Conservation (phyloP, 2,113 vertebrate species). For the Muntiacus muntjak region DNA sequence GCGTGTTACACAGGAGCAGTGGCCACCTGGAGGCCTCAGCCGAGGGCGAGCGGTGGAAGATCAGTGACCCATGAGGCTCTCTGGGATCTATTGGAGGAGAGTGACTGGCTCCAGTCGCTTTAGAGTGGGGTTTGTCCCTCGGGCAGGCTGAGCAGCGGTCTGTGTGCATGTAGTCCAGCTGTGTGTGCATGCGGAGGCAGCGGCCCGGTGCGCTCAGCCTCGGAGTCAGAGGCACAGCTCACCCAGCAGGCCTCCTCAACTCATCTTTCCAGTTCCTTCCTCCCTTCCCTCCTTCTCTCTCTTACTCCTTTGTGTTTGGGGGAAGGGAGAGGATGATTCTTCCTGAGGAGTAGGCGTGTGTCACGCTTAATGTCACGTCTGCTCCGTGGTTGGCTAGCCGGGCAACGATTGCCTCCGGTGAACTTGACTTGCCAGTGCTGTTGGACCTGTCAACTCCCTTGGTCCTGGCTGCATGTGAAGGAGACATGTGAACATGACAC, state of each 20-base stretch:
- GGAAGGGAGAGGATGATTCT: background rate
- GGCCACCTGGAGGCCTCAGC: slow-evolving; percentile 48
- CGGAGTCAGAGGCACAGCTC: background rate
- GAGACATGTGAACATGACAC: background rate
- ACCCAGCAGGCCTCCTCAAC: background rate
- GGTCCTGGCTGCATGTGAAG: background rate
- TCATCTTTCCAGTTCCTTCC: background rate
- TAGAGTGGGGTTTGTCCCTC: slow-evolving; percentile 69
- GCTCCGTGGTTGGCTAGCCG: background rate
- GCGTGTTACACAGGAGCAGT: slow-evolving; percentile 62
- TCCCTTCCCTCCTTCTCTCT: background rate
- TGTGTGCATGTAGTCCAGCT: slow-evolving; percentile 45
- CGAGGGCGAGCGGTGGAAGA: slow-evolving; percentile 46
- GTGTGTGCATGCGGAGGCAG: slow-evolving; percentile 49
- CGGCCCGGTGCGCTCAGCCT: background rate
- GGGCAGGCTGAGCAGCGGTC: slow-evolving; percentile 43
- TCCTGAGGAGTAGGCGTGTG: slow-evolving; percentile 14
- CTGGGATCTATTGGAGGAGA: slow-evolving; percentile 58
- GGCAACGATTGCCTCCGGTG: slow-evolving; percentile 11
- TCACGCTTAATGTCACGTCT: slow-evolving; percentile 4
- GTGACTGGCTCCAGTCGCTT: slow-evolving; percentile 48
- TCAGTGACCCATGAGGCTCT: slow-evolving; percentile 53
- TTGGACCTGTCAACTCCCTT: background rate
- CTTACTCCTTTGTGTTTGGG: background rate
- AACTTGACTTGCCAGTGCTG: slow-evolving; percentile 11